These are phyloP conservation scores for Acrocephalus kingi DNA, from an alignment of 2,113 vertebrate species.

Conservation along the genomic window DNA sequence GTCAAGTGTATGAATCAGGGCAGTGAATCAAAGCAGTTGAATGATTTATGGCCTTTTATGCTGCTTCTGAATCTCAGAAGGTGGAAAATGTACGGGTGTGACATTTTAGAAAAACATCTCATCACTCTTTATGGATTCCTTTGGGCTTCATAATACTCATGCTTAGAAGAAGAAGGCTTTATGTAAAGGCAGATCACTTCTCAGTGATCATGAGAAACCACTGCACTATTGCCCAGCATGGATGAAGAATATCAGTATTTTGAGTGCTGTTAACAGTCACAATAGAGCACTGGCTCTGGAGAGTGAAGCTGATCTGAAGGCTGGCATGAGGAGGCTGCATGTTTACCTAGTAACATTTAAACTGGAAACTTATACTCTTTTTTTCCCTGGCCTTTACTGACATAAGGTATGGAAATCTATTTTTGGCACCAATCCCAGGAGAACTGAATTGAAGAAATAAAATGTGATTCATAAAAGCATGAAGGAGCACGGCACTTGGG, in stretches of 20 bases:
- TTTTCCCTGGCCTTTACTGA: neutral
- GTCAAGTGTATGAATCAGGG: neutral
- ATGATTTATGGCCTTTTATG: neutral
- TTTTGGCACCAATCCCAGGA: neutral
- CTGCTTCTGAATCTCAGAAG: neutral
- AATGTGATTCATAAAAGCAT: neutral
- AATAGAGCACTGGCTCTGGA: neutral
- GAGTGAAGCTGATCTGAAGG: neutral
- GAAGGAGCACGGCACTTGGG: neutral
- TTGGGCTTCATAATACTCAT: neutral
- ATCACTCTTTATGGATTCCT: neutral
- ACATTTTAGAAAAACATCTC: neutral
- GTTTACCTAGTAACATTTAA: neutral
- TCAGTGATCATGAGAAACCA: neutral
- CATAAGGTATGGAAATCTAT: neutral
- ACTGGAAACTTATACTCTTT: neutral
- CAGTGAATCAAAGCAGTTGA: neutral
- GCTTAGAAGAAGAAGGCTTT: neutral
- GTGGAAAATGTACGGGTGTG: neutral
- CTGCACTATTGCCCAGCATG: neutral
- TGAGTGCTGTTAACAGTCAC: neutral
- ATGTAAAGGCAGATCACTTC: neutral
- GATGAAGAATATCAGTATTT: neutral
- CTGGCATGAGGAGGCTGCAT: neutral
- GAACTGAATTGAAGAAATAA: neutral